Evolutionary conservation across 2,888 invertebrate species (phyloP), one percentile per base, ranked within the genome.

Genomic region (Philhelius pedissequus): DNA sequence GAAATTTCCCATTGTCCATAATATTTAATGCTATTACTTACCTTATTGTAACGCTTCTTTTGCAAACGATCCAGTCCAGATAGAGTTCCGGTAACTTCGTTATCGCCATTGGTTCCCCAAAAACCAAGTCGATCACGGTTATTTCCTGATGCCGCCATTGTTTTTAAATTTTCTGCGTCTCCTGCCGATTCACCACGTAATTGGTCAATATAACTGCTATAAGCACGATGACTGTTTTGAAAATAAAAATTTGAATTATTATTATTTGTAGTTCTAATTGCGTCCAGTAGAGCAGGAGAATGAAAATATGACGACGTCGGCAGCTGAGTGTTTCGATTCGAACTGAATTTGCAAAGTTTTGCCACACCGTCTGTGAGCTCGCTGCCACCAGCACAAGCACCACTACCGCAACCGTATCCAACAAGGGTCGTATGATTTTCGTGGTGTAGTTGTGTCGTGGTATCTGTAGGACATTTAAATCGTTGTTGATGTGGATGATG

Each of bases 41-140:
- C 92, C 91, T 92, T 92, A 78, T 89, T 90, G 77, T 87, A 91
- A 71, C 90, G 90, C 71, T 90, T 90, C 69, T 88, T 87, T 6
- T 86, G 56, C 64, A 92, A 66, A n/a, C 91, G 90, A 35, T 89
- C 88, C 43, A 91, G 69, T 43, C 92, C 92, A 4, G 89, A 89
- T 20, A 91, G 56, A 35, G 77, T 89, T 60, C 91, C 91, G 20
- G 89, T 86, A 4, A 89, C 87, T 81, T 91, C 91, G 30, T 87
- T 89, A 77, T 91, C 91, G 20, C 89, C 90, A 52, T 84, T 82
- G 20, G 87, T 86, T 43, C 90, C 90, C 89, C 90, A 90, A 2
- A 89, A 74, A 15, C 91, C 90, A 22, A 90, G 73, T 70, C 90
- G 90, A 87, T 91, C 91, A 30, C 91, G 88, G 11, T 43, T 56